Percentiles rank a stretch among this genome's conserved stretches.
Evolutionary conservation across 2,888 invertebrate species (phyloP).

Genomic region (Drosophila planitibia): DNA sequence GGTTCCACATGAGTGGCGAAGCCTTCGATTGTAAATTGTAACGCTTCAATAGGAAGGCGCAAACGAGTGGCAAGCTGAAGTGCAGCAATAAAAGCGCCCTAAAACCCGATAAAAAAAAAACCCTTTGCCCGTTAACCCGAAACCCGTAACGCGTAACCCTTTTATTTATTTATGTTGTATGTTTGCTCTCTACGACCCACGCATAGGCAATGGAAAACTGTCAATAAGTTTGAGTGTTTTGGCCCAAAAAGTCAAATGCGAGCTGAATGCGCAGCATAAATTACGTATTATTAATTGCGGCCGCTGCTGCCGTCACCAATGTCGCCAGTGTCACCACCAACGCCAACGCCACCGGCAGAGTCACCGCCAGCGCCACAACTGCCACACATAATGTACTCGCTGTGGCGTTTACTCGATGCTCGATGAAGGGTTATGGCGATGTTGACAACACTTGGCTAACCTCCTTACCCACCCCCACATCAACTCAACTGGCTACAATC

Average conservation of each 20-base stretch:
- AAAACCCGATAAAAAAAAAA: constrained; percentile 2
- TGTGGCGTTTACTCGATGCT: constrained; percentile 33
- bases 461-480: not conserved
- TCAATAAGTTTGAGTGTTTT: constrained; percentile 72
- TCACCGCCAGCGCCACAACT: constrained; percentile 26
- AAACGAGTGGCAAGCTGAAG: constrained; percentile 60
- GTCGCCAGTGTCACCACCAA: constrained; percentile 51
- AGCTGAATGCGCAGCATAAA: constrained; percentile 70
- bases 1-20: constrained; percentile 62
- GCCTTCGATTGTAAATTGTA: constrained; percentile 72
- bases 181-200: constrained; percentile 31
- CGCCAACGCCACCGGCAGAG: constrained; percentile 8
- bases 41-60: constrained; percentile 70
- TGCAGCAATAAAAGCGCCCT: constrained; percentile 58
- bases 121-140: constrained; percentile 6
- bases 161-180: constrained; percentile 28
- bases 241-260: constrained; percentile 65
- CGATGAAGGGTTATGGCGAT: constrained; percentile 70
- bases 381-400: constrained; percentile 8
- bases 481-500: constrained; percentile 6
- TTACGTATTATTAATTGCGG: constrained; percentile 78
- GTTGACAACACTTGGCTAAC: constrained; percentile 65
- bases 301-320: constrained; percentile 49
- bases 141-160: constrained; percentile 41
- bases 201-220: constrained; percentile 43